Percentiles rank a stretch among this genome's conserved stretches.
Evolutionary conservation across 2,888 invertebrate species (phyloP).

Genomic region (Megalurothrips usitatus): DNA sequence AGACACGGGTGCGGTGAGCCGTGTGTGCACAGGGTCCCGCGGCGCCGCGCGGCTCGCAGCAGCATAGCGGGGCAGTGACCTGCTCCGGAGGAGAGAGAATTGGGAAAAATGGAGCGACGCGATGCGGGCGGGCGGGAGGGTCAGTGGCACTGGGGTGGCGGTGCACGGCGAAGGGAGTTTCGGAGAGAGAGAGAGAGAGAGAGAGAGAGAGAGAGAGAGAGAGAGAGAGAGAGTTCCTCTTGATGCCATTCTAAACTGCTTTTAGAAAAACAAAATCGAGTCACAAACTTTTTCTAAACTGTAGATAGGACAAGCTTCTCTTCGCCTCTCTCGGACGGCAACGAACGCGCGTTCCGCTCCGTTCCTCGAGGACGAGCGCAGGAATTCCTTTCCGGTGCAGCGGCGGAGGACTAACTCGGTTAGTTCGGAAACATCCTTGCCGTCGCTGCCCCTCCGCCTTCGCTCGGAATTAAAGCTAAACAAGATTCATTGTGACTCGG

Average conservation of each 20-base stretch:
- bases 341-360: not conserved
- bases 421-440: not conserved
- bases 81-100: no score
- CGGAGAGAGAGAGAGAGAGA: not conserved
- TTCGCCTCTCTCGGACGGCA: not conserved
- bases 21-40: not conserved
- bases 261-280: not conserved
- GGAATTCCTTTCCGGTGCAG: not conserved
- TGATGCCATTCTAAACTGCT: not conserved
- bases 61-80: not conserved
- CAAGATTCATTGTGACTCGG: conserved; percentile 11
- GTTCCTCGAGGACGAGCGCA: not conserved
- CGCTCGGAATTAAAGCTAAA: conserved; percentile 14
- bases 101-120: no score
- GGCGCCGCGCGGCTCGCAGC: not conserved
- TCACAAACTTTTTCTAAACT: not conserved
- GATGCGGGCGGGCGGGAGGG: not conserved
- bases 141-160: not conserved
- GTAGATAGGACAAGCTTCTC: not conserved
- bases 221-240: not conserved
- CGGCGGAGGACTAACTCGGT: not conserved
- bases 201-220: not conserved
- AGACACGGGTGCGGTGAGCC: not conserved
- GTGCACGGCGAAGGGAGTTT: not conserved
- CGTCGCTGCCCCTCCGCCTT: not conserved